A percentile compares a stretch with the other conserved stretches of the same genome.
Evolutionary conservation across 2,113 vertebrate genomes (phyloP).

Genomic region (Corydoras maculifer): DNA sequence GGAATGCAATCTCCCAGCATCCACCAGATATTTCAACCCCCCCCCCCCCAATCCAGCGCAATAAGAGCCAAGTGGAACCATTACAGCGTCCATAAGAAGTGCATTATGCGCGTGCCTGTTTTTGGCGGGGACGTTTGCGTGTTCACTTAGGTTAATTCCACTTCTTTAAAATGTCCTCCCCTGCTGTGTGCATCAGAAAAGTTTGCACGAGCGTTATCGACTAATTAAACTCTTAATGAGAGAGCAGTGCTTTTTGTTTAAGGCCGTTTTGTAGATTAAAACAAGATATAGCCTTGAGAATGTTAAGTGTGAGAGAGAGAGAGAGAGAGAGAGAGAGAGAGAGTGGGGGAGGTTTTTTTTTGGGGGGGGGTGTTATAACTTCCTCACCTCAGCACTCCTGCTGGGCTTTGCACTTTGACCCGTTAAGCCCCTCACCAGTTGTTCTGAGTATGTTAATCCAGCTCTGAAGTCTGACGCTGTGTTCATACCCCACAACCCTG

Average conservation of each 20-base stretch:
- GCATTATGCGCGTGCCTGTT: background rate
- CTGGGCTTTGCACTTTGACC: no score
- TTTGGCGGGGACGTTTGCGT: background rate
- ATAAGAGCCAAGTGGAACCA: background rate
- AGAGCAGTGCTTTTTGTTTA: conserved; percentile 14
- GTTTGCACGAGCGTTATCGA: conserved; percentile 15
- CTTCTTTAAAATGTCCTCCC: background rate
- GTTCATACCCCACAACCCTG: no score
- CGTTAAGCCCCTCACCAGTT: no score
- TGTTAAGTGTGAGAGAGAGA: background rate
- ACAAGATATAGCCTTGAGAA: background rate
- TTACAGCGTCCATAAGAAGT: background rate
- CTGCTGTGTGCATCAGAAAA: conserved; percentile 1
- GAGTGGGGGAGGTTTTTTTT: no score
- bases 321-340: no score
- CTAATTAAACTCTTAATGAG: conserved; percentile 31
- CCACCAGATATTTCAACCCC: background rate
- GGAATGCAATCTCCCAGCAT: background rate
- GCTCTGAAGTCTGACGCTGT: no score
- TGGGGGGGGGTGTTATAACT: background rate
- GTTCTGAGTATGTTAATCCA: no score
- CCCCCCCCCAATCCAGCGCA: no score
- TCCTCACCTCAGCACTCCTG: background rate
- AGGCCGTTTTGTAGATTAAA: conserved; percentile 8
- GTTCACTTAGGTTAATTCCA: conserved; percentile 22